Base-by-base conservation (phyloP, 1,140 invertebrate genomes). In the Aricia agestis region DNA sequence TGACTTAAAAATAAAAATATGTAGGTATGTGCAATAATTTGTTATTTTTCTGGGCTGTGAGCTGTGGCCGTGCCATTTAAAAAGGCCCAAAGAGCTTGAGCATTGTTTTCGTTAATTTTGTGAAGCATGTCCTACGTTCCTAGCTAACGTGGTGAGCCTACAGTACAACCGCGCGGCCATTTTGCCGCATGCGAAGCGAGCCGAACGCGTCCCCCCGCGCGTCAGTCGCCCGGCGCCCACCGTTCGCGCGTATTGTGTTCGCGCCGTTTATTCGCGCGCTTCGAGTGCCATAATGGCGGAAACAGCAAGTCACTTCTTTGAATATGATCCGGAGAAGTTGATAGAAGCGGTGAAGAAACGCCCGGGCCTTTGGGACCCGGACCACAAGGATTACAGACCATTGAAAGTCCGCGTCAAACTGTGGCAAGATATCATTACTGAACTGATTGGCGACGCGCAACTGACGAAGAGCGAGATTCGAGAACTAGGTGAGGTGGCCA, bases 281-380 rank as follows among this genome's bases (percentile, higher is more conserved):
- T 36, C 36, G 36, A 36, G 6, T 6, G 6, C 5, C 36, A 36
- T 9, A 9, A 36, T 36, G 36, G 36, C 6, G 6, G 36, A 36
- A 36, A 36, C 36, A 5, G 36, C 74, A 6, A 83, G 25, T 25
- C 25, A 89, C 77, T 83, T 89, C 75, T 88, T 90, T 59, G 89
- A 91, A 85, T 91, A 87, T 58, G 87, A 91, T 42, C 89, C 87
- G 1, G 89, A 91, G 61, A 72, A 75, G 10, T 78, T 91, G 0
- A 90, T 91, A 69, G 83, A 89, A 45, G 87, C 87, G 69, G 82
- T 91, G 19, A 85, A 82, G 65, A 90, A 87, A 73, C 81, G 89
- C 0, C 87, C 87, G 3, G 87, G 86, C 7, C 82, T 91, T 78
- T 91, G 89, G 89, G 82, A 91, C 73, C 83, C 81, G 68, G 84